A percentile compares a stretch with the other conserved stretches of the same genome.
phyloP scores from a whole-genome alignment of 2,888 invertebrate species.

The Chaetoderma sp. region DNA sequence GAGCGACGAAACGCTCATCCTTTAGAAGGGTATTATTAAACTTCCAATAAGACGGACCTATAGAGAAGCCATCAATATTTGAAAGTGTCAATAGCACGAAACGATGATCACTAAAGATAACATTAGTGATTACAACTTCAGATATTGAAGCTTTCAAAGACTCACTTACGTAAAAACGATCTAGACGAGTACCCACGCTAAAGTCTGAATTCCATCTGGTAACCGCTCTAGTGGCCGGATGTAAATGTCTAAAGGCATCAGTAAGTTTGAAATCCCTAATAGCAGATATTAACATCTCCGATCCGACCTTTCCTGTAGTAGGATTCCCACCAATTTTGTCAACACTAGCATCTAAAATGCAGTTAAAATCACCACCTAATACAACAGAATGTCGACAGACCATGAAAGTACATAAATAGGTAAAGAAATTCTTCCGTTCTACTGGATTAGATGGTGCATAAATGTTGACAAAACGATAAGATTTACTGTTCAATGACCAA shows the following conservation, averaged over 20 bases:
- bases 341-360: background rate
- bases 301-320: background rate
- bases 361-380: slow-evolving; percentile 14
- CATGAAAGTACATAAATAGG: background rate
- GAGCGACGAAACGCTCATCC: background rate
- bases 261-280: background rate
- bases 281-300: background rate
- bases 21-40: background rate
- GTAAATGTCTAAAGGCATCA: background rate
- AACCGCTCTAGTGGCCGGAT: background rate
- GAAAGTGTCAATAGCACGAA: background rate
- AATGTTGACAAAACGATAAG: slow-evolving; percentile 1
- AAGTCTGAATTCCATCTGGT: too few relatives aligned
- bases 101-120: background rate
- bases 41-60: background rate
- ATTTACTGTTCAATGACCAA: background rate
- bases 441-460: background rate
- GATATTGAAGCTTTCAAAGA: too few relatives aligned
- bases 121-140: background rate
- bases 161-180: too few relatives aligned
- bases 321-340: slow-evolving; percentile 11
- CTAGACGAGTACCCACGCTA: too few relatives aligned
- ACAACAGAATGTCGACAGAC: background rate
- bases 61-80: background rate
- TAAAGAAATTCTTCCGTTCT: slow-evolving; percentile 2